Conservation (phyloP, 2,888 invertebrate species). For the Epinotia brunnichana region DNA sequence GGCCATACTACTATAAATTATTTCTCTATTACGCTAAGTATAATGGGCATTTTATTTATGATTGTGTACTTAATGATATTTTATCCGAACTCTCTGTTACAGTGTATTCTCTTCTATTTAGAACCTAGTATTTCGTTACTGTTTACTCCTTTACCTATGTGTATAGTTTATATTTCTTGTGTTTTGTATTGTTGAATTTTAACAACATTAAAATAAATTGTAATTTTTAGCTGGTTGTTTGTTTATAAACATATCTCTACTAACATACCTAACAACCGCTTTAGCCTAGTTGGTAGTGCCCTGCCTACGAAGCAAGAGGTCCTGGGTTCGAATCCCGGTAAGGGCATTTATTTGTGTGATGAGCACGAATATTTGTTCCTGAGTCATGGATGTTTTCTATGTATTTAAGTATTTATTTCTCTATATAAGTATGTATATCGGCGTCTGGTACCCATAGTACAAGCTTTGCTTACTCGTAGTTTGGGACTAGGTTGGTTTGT, state of each 20-base stretch:
- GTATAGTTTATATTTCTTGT: slow-evolving; percentile 71
- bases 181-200: slow-evolving; percentile 82
- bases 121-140: slow-evolving; percentile 55
- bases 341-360: too few relatives aligned
- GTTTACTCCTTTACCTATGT: slow-evolving; percentile 66
- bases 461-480: too few relatives aligned
- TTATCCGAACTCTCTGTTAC: slow-evolving; percentile 44
- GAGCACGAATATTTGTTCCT: too few relatives aligned
- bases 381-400: too few relatives aligned
- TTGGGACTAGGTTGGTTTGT: too few relatives aligned
- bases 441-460: too few relatives aligned
- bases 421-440: too few relatives aligned
- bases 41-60: slow-evolving; percentile 32
- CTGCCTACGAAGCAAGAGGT: too few relatives aligned
- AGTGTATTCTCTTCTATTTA: slow-evolving; percentile 45
- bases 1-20: slow-evolving; percentile 41
- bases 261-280: too few relatives aligned
- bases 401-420: too few relatives aligned
- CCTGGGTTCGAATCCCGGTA: too few relatives aligned
- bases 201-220: slow-evolving; percentile 77
- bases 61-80: slow-evolving; percentile 42
- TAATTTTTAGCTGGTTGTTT: slow-evolving; percentile 51
- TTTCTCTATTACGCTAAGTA: slow-evolving; percentile 28
- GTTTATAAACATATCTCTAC: slow-evolving; percentile 16
- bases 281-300: too few relatives aligned